These are phyloP conservation scores for Scatophagus argus DNA, from an alignment of 2,113 vertebrate genomes.

Conservation along the genomic window DNA sequence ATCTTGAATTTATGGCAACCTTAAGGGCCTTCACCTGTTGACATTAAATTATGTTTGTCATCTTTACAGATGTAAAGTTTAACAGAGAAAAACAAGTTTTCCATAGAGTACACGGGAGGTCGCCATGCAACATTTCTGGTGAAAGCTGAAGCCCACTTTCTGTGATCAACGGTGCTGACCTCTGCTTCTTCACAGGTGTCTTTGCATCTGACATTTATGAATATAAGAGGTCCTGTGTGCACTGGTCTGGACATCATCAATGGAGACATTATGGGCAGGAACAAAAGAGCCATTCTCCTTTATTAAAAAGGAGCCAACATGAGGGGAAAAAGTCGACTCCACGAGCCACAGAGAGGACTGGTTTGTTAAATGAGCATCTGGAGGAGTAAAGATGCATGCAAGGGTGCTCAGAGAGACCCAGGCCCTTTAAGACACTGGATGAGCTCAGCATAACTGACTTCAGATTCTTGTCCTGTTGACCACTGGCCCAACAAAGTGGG, in stretches of 20 bases:
- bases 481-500: neutral
- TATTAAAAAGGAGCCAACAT: neutral
- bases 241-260: constrained; percentile 40
- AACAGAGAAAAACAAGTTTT: neutral
- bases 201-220: constrained; percentile 62
- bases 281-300: constrained; percentile 57
- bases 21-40: neutral
- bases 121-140: neutral
- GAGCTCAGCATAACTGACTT: constrained; percentile 13
- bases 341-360: neutral
- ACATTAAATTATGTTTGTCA: neutral
- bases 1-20: no score
- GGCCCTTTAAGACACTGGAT: constrained; percentile 8
- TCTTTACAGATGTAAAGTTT: neutral
- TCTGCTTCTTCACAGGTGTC: constrained; percentile 54
- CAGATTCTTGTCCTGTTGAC: neutral
- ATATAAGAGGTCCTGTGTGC: constrained; percentile 47
- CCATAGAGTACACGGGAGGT: neutral
- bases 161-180: constrained; percentile 1
- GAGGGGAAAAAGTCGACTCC: neutral
- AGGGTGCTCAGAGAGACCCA: neutral
- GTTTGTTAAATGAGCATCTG: constrained; percentile 24
- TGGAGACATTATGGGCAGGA: constrained; percentile 53
- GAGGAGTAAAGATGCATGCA: neutral
- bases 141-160: constrained; percentile 10